These are phyloP conservation scores for Merodon equestris DNA, from an alignment of 2,888 invertebrate genomes.

Conservation along the genomic window DNA sequence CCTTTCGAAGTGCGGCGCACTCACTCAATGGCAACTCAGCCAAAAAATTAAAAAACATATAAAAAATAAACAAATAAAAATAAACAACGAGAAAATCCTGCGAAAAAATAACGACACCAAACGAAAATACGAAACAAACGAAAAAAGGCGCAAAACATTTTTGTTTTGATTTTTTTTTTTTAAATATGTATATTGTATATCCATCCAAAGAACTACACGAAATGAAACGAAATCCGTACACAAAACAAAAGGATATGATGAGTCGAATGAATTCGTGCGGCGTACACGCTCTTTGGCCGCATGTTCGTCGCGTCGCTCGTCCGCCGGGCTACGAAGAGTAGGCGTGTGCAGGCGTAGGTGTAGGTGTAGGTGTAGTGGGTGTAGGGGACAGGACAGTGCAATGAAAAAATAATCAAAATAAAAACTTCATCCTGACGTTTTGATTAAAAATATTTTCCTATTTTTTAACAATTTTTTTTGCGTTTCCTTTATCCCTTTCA, in stretches of 20 bases:
- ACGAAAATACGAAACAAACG: constrained; percentile 51
- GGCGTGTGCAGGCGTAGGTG: constrained; percentile 2
- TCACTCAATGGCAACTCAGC: constrained; percentile 63
- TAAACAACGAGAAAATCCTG: neutral
- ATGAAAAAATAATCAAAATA: constrained; percentile 66
- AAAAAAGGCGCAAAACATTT: constrained; percentile 22
- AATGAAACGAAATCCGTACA: constrained; percentile 51
- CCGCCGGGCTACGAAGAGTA: neutral
- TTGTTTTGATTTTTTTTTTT: no score
- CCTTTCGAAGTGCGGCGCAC: constrained; percentile 43
- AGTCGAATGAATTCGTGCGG: constrained; percentile 27
- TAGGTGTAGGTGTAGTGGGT: neutral
- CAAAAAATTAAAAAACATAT: constrained; percentile 37
- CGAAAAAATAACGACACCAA: constrained; percentile 61
- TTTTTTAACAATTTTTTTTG: constrained; percentile 54
- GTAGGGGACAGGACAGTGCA: constrained; percentile 37
- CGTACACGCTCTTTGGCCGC: neutral
- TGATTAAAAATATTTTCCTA: constrained; percentile 68
- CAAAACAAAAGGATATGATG: constrained; percentile 65
- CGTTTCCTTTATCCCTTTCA: constrained; percentile 4
- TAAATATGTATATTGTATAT: no score
- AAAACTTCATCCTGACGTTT: constrained; percentile 66
- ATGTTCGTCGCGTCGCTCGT: no score
- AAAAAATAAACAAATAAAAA: no score
- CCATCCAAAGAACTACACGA: constrained; percentile 20